Percentiles rank a stretch among this genome's conserved stretches.
These are phyloP conservation scores for Amorpha juglandis DNA, from an alignment of 2,888 invertebrate genomes.

Conservation along the genomic window DNA sequence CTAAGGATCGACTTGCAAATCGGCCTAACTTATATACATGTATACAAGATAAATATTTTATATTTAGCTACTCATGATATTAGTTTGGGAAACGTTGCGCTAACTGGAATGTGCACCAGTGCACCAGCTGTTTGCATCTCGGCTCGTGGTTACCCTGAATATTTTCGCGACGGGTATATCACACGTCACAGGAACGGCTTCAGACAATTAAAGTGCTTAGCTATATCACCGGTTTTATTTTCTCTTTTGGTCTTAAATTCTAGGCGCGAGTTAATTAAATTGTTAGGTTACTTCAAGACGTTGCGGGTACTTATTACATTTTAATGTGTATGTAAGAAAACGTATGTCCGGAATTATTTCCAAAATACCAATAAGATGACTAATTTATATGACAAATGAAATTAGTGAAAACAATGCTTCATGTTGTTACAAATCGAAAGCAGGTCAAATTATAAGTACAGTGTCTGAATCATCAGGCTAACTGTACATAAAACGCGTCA, in stretches of 20 bases:
- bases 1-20: too few species aligned
- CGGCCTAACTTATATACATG: too few species aligned
- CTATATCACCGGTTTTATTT: too few species aligned
- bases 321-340: too few species aligned
- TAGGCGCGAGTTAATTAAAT: too few species aligned
- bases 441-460: neutral
- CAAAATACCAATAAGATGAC: conserved; percentile 3
- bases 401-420: neutral
- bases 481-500: neutral
- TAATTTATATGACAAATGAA: neutral
- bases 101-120: conserved; percentile 20
- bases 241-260: too few species aligned
- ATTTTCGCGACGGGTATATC: conserved; percentile 15
- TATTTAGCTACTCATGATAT: neutral
- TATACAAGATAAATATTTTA: too few species aligned
- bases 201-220: too few species aligned
- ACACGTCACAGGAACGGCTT: conserved; percentile 10
- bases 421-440: neutral
- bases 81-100: conserved; percentile 19
- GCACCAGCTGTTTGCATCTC: conserved; percentile 29
- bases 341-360: neutral
- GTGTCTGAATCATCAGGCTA: conserved; percentile 2
- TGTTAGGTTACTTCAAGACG: too few species aligned
- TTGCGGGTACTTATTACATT: too few species aligned
- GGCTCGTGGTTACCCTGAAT: conserved; percentile 30